Evolutionary conservation across 2,113 vertebrate genomes (phyloP), one percentile per base, ranked within the genome.

Genomic region (Calidris pugnax): DNA sequence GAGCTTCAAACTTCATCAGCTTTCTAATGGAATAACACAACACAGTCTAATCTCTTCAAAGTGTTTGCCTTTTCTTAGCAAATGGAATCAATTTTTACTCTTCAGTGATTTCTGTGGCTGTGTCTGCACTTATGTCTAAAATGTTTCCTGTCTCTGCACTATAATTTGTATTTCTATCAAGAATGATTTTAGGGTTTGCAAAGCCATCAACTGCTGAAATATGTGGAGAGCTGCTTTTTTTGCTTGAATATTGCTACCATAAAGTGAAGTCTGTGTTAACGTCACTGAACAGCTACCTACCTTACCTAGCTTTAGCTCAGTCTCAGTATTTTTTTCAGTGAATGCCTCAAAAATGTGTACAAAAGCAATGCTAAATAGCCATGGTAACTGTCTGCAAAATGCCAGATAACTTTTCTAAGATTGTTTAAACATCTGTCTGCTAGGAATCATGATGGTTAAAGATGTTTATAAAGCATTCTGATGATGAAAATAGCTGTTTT

Each of bases 21-120:
- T 90, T 95, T 87, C 89, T 95, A 91, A 96, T 68, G 77, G 81
- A 95, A 89, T 92, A 87, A 56, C 41, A 39, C 35, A 48, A 62
- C 51, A 50, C n/a, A 80, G 87, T 32, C 82, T 87, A 79, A 94
- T 91, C 26, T 85, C 72, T 77, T 73, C 39, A 9, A 89, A 92
- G 50, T 45, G 30, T 84, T 93, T 91, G 72, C 60, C 33, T 93
- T 89, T 93, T 88, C 69, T 87, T 85, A 83, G 74, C 50, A 89
- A 96, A 89, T 74, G 77, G 53, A 95, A 93, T 89, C 21, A 69
- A 55, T 95, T 96, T 95, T 92, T 94, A 91, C 77, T 91, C 91
- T 85, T 95, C 92, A 85, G 48, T 95, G 75, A 89, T 79, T 95
- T 97, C 89, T 82, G 62, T 59, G 69, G 73, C 62, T 94, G 53